Evolutionary conservation across 92 coral and sea anemone genomes (phyloP).

Genomic region (Virgularia gustaviana): DNA sequence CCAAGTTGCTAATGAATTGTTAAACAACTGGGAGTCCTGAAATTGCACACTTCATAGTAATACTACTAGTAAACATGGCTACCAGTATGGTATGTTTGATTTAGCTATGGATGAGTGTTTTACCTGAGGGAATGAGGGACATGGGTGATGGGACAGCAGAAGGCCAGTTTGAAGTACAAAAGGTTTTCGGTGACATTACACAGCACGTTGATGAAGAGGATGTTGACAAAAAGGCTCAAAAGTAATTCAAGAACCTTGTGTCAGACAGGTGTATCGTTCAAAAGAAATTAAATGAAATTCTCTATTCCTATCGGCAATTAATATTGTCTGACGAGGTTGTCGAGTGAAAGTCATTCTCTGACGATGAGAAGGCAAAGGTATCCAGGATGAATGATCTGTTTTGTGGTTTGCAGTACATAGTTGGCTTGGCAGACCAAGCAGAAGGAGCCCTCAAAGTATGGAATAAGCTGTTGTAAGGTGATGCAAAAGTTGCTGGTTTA

Average conservation of each 20-base stretch:
- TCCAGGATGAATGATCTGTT: slow-evolving; percentile 18
- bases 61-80: no score
- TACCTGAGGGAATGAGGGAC: no score
- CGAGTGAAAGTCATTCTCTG: slow-evolving; percentile 16
- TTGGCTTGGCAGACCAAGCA: no score
- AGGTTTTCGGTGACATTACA: slow-evolving; percentile 21
- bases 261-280: slow-evolving; percentile 26
- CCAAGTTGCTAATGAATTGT: slow-evolving; percentile 23
- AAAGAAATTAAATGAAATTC: slow-evolving; percentile 17
- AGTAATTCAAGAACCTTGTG: slow-evolving; percentile 8
- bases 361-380: slow-evolving; percentile 1
- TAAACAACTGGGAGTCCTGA: slow-evolving; percentile 6
- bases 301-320: slow-evolving; percentile 17
- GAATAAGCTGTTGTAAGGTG: slow-evolving; percentile 15
- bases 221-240: slow-evolving; percentile 7
- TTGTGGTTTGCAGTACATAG: no score
- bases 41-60: no score
- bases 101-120: no score
- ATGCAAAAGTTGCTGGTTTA: slow-evolving; percentile 12
- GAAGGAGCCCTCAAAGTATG: no score
- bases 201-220: slow-evolving; percentile 17
- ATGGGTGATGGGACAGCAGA: slow-evolving; percentile 3
- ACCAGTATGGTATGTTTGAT: no score
- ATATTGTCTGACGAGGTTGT: slow-evolving; percentile 21
- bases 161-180: slow-evolving; percentile 23